Evolutionary conservation across 2,888 invertebrate genomes (phyloP).

Genomic region (Synanthedon andrenaeformis): DNA sequence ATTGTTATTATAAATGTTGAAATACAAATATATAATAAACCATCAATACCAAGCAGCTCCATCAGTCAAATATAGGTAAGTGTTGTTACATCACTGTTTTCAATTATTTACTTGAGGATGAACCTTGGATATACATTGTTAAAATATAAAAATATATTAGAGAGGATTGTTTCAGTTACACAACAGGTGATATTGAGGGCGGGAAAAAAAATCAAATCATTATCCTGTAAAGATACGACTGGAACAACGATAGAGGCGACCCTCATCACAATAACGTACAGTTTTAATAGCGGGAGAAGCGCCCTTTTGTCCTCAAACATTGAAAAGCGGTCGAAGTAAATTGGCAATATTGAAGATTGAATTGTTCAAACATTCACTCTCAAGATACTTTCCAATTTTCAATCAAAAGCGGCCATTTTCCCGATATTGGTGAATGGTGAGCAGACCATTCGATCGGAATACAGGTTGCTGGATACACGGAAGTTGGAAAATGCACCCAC

Average conservation of each 20-base stretch:
- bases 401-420: conserved; percentile 28
- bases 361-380: conserved; percentile 41
- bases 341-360: conserved; percentile 46
- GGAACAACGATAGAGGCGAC: conserved; percentile 11
- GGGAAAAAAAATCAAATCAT: background rate
- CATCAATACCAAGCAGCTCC: too few relatives aligned
- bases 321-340: conserved; percentile 33
- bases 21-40: too few relatives aligned
- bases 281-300: conserved; percentile 30
- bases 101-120: too few relatives aligned
- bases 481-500: conserved; percentile 21
- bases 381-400: conserved; percentile 21
- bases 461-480: conserved; percentile 14
- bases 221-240: background rate
- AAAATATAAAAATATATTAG: too few relatives aligned
- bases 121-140: too few relatives aligned
- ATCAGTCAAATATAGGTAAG: too few relatives aligned
- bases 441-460: conserved; percentile 5
- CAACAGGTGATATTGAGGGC: background rate
- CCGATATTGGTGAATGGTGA: conserved; percentile 30
- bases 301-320: conserved; percentile 27
- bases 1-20: too few relatives aligned
- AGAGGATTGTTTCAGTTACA: background rate
- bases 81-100: too few relatives aligned
- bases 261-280: conserved; percentile 42